These are phyloP conservation scores for Aurelia coerulea DNA, from an alignment of 30 jellyfish, hydroid and myxozoan species.

Conservation along the genomic window DNA sequence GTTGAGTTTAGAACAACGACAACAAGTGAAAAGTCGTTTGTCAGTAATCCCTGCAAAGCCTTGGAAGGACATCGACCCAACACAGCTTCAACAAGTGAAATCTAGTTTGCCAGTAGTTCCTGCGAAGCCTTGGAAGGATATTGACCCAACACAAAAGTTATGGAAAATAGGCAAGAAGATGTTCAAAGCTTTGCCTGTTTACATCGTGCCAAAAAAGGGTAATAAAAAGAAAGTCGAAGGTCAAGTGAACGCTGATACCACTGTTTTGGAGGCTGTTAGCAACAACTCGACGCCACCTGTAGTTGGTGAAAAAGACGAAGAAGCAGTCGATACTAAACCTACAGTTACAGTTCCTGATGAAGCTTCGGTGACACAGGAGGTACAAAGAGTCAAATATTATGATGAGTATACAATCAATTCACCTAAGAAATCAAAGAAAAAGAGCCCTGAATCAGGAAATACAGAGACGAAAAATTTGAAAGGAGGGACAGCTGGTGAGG, in stretches of 20 bases:
- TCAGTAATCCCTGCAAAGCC: neutral
- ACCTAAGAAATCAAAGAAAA: neutral
- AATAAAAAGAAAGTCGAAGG: neutral
- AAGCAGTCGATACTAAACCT: neutral
- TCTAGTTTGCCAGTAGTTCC: neutral
- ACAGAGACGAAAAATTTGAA: neutral
- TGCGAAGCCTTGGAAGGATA: neutral
- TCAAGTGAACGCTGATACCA: too few relatives aligned
- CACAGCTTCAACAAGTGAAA: neutral
- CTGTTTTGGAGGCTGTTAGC: too few relatives aligned
- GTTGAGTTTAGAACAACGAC: neutral
- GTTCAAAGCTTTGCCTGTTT: neutral
- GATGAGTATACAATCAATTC: too few relatives aligned
- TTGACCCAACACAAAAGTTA: neutral
- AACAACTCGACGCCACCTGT: neutral
- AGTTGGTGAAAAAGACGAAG: neutral
- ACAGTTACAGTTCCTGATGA: neutral
- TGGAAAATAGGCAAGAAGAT: conserved; percentile 3
- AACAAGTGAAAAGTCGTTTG: neutral
- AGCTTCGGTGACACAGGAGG: neutral
- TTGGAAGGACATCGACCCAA: neutral
- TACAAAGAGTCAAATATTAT: too few relatives aligned
- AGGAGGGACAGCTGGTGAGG: neutral
- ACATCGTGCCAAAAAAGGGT: neutral
- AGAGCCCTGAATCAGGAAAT: neutral